Evolutionary conservation across 2,797 vertebrate genomes (phyloP), one percentile per base, ranked within the genome.

Genomic region (Triplophysa bombifrons): DNA sequence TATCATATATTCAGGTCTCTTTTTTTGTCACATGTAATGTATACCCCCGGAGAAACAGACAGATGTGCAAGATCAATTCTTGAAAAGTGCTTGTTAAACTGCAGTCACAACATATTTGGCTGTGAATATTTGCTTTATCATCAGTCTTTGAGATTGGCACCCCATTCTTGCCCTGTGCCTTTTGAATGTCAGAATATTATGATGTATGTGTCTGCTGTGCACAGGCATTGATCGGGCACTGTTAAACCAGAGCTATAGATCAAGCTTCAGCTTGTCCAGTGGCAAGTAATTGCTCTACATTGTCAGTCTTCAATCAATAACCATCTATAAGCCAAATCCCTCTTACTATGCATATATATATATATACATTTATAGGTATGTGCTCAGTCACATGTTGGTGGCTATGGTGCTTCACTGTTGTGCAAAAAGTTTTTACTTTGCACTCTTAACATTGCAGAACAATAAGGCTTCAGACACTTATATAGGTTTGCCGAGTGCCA

Each of bases 291-390:
- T 82, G 76, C 69, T 81, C 71, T 69, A 73, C 83, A 73, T 68
- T 84, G 81, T 75, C 74, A 69, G 80, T 74, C 46, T 58, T 17
- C 46, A 80, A 87, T 90, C 86, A 84, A 89, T 87, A 88, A 48
- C 82, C 87, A 83, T 56, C 41, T 68, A 56, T 81, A 81, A 83
- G 84, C 64, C 44, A 63, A 72, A 72, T 41, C 30, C n/a, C 56
- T 75, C 60, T 69, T 81, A 81, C 82, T 63, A 74, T 38, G 53
- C 67, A 22, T 22, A 22, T 22, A 22, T 22, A 22, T 63, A 74
- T 27, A 74, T 41, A 78, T 76, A 76, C 9, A 11, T 51, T 20
- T n/a, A 19, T 46, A 76, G 82, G 75, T 60, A 50, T 51, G 78
- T 46, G 61, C 34, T 67, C n/a, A 16, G 30, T 67, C 58, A 73